phyloP scores from a whole-genome alignment of 2,888 invertebrate genomes.

The Fabriciana adippe region DNA sequence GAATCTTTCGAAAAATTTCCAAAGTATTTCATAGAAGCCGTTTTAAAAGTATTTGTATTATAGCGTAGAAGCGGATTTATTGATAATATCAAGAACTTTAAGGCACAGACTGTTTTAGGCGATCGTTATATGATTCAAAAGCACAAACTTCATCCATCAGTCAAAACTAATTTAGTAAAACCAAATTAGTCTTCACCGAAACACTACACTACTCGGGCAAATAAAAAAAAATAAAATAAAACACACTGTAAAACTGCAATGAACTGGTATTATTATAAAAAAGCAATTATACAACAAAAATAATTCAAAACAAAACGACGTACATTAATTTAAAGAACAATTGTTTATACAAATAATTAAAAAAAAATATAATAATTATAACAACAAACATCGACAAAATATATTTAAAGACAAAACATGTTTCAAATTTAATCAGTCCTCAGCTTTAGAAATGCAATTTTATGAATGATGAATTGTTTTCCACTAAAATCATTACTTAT shows the following conservation, averaged over 20 bases:
- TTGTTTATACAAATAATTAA: constrained; percentile 87
- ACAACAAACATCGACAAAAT: constrained; percentile 84
- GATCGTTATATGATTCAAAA: constrained; percentile 53
- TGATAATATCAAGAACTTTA: constrained; percentile 37
- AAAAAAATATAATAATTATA: constrained; percentile 84
- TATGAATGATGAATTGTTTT: constrained; percentile 75
- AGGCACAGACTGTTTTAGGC: constrained; percentile 46
- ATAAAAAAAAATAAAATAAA: constrained; percentile 75
- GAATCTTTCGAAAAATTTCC: constrained; percentile 45
- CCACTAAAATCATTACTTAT: constrained; percentile 61
- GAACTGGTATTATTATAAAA: constrained; percentile 88
- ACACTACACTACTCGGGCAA: constrained; percentile 71
- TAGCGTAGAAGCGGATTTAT: constrained; percentile 25
- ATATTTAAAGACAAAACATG: constrained; percentile 82
- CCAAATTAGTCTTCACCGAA: constrained; percentile 55
- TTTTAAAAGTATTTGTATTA: constrained; percentile 20
- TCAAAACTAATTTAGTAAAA: constrained; percentile 55
- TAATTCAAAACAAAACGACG: constrained; percentile 89
- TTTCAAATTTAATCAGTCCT: constrained; percentile 80
- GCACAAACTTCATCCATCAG: constrained; percentile 66
- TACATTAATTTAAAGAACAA: constrained; percentile 90
- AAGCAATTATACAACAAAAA: constrained; percentile 89
- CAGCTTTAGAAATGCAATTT: constrained; percentile 81
- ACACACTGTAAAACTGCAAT: constrained; percentile 86
- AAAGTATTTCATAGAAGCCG: constrained; percentile 24